Evolutionary conservation across 2,888 invertebrate species (phyloP).

Genomic region (Rhagophthalmus giganteus): DNA sequence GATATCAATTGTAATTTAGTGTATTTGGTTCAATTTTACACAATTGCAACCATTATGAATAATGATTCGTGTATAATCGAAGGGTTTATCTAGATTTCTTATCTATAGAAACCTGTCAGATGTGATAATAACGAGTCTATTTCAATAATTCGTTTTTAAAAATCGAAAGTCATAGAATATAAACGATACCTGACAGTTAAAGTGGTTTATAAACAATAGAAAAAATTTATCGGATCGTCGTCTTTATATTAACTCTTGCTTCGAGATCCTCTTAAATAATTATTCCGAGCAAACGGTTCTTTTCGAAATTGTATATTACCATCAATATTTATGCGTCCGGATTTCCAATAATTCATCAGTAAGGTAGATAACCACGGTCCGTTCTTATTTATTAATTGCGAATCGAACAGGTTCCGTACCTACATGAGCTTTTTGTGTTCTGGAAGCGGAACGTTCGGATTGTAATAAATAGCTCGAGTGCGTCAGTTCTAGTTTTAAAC

Average conservation of each 20-base stretch:
- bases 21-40: slow-evolving; percentile 1
- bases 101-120: slow-evolving; percentile 16
- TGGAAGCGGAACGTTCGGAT: too few species aligned
- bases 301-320: neutral
- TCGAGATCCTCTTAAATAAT: too few species aligned
- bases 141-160: slow-evolving; percentile 16
- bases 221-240: too few species aligned
- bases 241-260: too few species aligned
- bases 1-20: slow-evolving; percentile 7
- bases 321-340: neutral
- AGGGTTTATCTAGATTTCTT: slow-evolving; percentile 12
- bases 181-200: slow-evolving; percentile 6
- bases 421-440: too few species aligned
- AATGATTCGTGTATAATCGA: slow-evolving; percentile 19
- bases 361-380: too few species aligned
- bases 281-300: too few species aligned
- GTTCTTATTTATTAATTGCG: too few species aligned
- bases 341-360: too few species aligned
- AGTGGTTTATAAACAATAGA: slow-evolving; percentile 4
- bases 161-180: slow-evolving; percentile 26
- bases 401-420: too few species aligned
- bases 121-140: slow-evolving; percentile 13
- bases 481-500: slow-evolving; percentile 1
- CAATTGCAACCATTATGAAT: slow-evolving; percentile 7
- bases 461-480: too few species aligned